Conservation (phyloP, 2,113 vertebrate genomes). For the Sclerurus mexicanus region DNA sequence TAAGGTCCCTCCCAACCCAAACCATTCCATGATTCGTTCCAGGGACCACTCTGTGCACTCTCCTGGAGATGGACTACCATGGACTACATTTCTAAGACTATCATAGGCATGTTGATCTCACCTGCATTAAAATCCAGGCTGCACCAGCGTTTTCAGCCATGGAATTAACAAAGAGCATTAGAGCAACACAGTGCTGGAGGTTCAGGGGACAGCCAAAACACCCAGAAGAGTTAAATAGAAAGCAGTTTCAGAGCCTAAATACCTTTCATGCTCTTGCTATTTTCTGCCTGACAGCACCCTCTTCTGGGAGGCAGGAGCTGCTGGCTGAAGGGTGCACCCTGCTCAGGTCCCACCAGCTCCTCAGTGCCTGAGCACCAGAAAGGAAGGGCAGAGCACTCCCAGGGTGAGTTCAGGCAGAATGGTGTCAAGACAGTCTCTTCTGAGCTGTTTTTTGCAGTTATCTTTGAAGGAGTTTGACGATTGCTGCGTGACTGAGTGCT, state of each 20-base stretch:
- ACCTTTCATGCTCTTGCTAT: not conserved
- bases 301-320: constrained; percentile 9
- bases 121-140: not conserved
- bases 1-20: not conserved
- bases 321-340: not conserved
- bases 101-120: not conserved
- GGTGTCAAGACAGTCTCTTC: not conserved
- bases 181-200: not conserved
- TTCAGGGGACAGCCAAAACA: not conserved
- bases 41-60: not conserved
- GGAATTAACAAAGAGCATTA: not conserved
- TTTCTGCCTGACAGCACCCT: constrained; percentile 60
- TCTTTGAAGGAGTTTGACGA: not conserved
- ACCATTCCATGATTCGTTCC: not conserved
- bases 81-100: accelerated
- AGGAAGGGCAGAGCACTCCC: not conserved
- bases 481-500: accelerated
- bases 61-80: not conserved
- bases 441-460: not conserved
- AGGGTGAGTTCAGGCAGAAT: not conserved
- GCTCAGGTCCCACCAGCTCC: not conserved
- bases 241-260: accelerated
- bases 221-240: not conserved
- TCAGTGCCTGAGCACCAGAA: not conserved
- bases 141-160: not conserved